Percentiles rank a stretch among this genome's conserved stretches.
Evolutionary conservation across 2,113 vertebrate genomes (phyloP).

Genomic region (Platichthys flesus): DNA sequence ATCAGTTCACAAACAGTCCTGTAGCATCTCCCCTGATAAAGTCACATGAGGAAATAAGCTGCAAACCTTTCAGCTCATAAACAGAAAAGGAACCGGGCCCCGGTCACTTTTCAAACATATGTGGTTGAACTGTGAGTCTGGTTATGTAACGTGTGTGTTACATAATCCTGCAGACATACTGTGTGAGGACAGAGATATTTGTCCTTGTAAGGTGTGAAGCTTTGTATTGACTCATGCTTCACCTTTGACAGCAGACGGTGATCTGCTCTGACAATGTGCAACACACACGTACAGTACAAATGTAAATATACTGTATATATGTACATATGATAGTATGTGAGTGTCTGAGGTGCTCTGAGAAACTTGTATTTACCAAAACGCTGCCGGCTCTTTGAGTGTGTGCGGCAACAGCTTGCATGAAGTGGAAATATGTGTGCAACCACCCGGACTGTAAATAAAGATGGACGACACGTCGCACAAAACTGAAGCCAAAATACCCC

Average conservation of each 20-base stretch:
- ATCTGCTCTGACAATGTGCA: no score
- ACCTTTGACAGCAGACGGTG: background rate
- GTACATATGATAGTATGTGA: background rate
- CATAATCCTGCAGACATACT: conserved; percentile 1
- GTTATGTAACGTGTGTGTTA: conserved; percentile 21
- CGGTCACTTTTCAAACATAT: background rate
- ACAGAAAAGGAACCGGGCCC: background rate
- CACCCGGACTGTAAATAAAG: no score
- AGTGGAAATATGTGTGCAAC: no score
- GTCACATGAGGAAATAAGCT: no score
- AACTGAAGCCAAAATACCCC: background rate
- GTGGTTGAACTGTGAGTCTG: background rate
- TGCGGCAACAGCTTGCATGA: background rate
- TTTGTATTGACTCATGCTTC: background rate
- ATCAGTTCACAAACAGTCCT: background rate
- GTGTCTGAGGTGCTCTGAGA: background rate
- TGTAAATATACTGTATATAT: no score
- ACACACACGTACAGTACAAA: no score
- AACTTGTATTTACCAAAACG: background rate
- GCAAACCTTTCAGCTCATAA: background rate
- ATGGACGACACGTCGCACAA: no score
- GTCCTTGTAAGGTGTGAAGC: background rate
- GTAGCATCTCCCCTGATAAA: background rate
- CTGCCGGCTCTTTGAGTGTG: no score
- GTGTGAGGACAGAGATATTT: background rate